These are phyloP conservation scores for Mesocricetus auratus DNA, from an alignment of 2,113 vertebrate species.

Conservation along the genomic window DNA sequence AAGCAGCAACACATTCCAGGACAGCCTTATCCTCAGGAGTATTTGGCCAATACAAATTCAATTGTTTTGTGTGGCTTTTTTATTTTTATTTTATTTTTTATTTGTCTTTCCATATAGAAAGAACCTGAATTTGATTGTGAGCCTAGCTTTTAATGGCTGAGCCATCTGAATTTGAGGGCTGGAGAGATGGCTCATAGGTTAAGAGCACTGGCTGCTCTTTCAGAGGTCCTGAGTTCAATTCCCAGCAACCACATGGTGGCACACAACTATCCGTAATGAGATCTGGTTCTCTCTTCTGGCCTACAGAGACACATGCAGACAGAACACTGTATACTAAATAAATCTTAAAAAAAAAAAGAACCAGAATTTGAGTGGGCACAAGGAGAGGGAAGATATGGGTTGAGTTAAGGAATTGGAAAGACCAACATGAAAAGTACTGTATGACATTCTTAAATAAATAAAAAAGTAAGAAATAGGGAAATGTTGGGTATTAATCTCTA, in stretches of 20 bases:
- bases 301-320: too few species aligned
- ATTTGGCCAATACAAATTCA: neutral
- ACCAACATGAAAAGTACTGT: neutral
- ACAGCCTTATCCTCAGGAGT: too few species aligned
- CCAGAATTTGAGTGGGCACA: neutral
- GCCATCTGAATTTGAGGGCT: too few species aligned
- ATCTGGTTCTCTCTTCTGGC: too few species aligned
- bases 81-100: neutral
- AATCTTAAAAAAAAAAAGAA: too few species aligned
- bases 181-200: too few species aligned
- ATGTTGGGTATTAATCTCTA: neutral
- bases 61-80: neutral
- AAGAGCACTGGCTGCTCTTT: too few species aligned
- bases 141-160: too few species aligned
- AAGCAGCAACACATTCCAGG: neutral
- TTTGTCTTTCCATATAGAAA: neutral
- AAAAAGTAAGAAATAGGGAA: neutral
- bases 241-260: too few species aligned
- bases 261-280: too few species aligned
- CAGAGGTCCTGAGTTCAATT: too few species aligned
- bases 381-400: neutral
- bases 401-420: neutral
- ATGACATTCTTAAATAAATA: neutral
- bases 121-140: neutral
- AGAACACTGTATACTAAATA: too few species aligned